Percentiles rank a stretch among this genome's conserved stretches.
These are phyloP conservation scores for Temnothorax curvispinosus DNA, from an alignment of 1,140 invertebrate genomes.

Conservation along the genomic window DNA sequence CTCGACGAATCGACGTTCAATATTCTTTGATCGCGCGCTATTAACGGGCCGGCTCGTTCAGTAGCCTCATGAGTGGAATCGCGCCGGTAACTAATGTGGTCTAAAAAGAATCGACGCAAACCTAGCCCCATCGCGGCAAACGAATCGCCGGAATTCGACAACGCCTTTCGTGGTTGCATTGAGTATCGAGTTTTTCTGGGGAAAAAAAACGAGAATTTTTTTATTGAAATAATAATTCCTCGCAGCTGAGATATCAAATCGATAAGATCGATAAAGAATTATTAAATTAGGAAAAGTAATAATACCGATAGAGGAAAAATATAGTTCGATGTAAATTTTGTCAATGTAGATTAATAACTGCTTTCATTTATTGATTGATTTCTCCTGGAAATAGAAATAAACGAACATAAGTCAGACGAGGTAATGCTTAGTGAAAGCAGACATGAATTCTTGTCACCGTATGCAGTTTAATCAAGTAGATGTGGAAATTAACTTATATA, in stretches of 20 bases:
- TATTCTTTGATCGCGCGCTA: slow-evolving; percentile 73
- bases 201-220: not conserved
- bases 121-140: not conserved
- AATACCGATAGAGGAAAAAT: not conserved
- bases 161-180: not conserved
- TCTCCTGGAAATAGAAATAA: not conserved
- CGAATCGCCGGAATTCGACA: not conserved
- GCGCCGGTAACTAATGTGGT: slow-evolving; percentile 69
- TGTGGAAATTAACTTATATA: slow-evolving; percentile 1
- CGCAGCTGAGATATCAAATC: not conserved
- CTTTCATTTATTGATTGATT: not conserved
- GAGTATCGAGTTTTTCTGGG: not conserved
- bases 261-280: not conserved
- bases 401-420: too few species aligned
- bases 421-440: not conserved
- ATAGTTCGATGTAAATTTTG: not conserved
- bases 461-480: not conserved
- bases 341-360: not conserved
- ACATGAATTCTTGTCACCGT: not conserved
- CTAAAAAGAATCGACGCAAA: slow-evolving; percentile 63
- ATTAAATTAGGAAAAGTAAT: not conserved
- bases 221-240: not conserved
- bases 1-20: slow-evolving; percentile 70
- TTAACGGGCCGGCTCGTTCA: slow-evolving; percentile 64
- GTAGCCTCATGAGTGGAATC: slow-evolving; percentile 68